Base-by-base conservation (phyloP, 2,113 vertebrate species). In the Piaya cayana region DNA sequence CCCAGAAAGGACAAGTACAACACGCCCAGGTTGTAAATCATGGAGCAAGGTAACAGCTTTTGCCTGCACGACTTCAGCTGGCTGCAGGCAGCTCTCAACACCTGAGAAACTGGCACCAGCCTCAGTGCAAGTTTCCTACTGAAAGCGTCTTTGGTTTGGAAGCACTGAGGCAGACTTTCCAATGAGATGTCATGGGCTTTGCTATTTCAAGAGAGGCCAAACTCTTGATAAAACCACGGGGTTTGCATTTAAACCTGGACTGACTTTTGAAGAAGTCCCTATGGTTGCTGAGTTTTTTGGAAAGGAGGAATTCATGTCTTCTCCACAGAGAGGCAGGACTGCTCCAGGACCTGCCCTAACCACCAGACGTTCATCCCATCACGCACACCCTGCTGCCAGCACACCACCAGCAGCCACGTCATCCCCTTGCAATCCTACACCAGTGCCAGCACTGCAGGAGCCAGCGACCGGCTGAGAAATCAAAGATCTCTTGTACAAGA, bases 241-340 rank as follows among this genome's bases (percentile, higher is more conserved):
- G 47, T n/a, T 71, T 63, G 74, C 53, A 72, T 71, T 92, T 82
- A 75, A 92, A 78, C 25, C 13, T 5, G 7, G 59, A 19, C 7
- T 27, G 42, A 14, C 42, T 80, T 76, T 69, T 63, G 45, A 88
- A 45, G 36, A 80, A 13, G 22, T 65, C 50, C 74, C 20, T 60
- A 32, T 1, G 3, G 60, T 15, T 32, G n/a, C 62, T 21, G 19
- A 64, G 25, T 43, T 45, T 68, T 68, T 39, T 30, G 2, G 14
- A 58, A 71, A 67, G 78, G 36, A 86, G 55, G 69, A 93, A 68
- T 92, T 88, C 88, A 18, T 16, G 13, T 59, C 47, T 71, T 92
- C 55, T 96, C 90, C 94, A 78, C 64, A 1, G 7, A 92, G 94
- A 70, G 92, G 82, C 90, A 95, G 94, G 72, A 74, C 59, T 93